Conservation (phyloP, 2,888 invertebrate species). For the Nymphalis polychloros region DNA sequence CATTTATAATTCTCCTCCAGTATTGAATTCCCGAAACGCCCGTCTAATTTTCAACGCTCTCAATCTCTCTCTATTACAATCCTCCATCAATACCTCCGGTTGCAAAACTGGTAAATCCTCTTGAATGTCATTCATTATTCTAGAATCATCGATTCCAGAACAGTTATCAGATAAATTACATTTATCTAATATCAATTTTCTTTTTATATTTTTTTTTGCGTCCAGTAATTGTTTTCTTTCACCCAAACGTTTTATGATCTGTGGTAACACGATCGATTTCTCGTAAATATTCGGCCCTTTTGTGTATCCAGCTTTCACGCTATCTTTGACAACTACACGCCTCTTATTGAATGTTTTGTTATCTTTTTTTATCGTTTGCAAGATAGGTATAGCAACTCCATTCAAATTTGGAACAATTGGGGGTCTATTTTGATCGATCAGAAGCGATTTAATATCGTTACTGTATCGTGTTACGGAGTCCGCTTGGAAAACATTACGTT, state of each 20-base stretch:
- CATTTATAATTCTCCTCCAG: constrained; percentile 22
- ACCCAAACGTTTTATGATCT: constrained; percentile 47
- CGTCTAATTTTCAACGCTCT: constrained; percentile 33
- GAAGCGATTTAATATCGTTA: constrained; percentile 12
- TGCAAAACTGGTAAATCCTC: not conserved
- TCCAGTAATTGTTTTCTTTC: constrained; percentile 34
- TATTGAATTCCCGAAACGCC: constrained; percentile 36
- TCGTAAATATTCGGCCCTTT: constrained; percentile 52
- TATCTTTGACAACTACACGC: constrained; percentile 37
- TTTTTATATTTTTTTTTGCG: constrained; percentile 26
- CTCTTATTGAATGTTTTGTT: constrained; percentile 48
- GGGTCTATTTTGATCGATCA: constrained; percentile 18
- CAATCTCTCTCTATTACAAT: constrained; percentile 51
- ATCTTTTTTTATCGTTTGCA: constrained; percentile 44
- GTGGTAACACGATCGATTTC: constrained; percentile 49
- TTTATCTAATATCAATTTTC: constrained; percentile 38
- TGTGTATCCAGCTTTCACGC: constrained; percentile 39
- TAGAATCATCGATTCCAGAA: not conserved
- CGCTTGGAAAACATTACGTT: not conserved
- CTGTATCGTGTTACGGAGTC: constrained; percentile 6
- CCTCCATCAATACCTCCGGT: constrained; percentile 43
- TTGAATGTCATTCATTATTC: not conserved
- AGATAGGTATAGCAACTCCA: constrained; percentile 19
- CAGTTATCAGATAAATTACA: not conserved
- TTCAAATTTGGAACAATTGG: not conserved